Conservation (phyloP, 2,113 vertebrate species). For the Boleophthalmus pectinirostris region DNA sequence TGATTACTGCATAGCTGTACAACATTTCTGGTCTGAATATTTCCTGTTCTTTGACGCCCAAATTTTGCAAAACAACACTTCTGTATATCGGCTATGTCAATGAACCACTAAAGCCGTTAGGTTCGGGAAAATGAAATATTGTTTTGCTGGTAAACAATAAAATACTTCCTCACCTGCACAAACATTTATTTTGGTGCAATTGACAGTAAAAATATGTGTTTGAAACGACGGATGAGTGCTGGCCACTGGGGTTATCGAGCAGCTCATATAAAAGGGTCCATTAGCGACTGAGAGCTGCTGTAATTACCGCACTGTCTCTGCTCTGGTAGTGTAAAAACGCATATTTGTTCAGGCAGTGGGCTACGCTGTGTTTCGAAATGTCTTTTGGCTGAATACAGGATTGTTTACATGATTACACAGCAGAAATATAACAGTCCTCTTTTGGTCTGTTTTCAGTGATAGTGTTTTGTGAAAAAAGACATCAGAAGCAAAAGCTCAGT, state of each 20-base stretch:
- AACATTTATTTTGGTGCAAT: not conserved
- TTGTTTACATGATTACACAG: not conserved
- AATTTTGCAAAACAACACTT: not conserved
- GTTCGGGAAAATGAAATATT: not conserved
- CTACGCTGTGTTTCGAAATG: slow-evolving; percentile 17
- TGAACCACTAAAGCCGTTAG: not conserved
- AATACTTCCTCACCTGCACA: not conserved
- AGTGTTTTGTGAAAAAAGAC: too few species aligned
- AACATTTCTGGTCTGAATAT: not conserved
- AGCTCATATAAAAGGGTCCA: slow-evolving; percentile 18
- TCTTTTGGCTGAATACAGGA: slow-evolving; percentile 23
- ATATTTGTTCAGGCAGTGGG: slow-evolving; percentile 27
- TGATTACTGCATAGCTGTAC: too few species aligned
- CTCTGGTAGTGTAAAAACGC: slow-evolving; percentile 12
- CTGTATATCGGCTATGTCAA: too few species aligned
- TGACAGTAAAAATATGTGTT: slow-evolving; percentile 10
- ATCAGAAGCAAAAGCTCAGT: too few species aligned
- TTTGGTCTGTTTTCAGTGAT: too few species aligned
- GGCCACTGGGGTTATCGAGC: not conserved
- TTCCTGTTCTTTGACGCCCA: not conserved
- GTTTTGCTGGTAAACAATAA: not conserved
- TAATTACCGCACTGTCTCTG: slow-evolving; percentile 31
- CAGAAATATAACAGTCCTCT: not conserved
- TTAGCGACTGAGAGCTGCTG: slow-evolving; percentile 14
- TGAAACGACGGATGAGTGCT: not conserved